phyloP scores from a whole-genome alignment of 2,113 vertebrate species.

The Trichomycterus rosablanca region DNA sequence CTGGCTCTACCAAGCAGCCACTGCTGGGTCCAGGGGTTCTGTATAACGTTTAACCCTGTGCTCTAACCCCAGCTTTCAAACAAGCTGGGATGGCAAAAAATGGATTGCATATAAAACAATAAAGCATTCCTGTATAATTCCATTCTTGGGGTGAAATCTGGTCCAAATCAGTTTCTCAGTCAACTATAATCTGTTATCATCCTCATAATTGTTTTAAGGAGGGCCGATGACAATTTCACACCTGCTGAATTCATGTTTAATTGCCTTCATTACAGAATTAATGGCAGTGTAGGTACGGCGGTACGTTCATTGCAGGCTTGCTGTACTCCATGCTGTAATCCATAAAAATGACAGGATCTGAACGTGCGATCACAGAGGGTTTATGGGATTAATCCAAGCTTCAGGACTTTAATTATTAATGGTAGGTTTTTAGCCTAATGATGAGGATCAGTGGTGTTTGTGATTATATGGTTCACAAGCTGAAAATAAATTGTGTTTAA shows the following conservation, averaged over 20 bases:
- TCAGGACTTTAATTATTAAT: neutral
- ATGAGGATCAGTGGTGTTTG: too few species aligned
- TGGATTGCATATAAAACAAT: too few species aligned
- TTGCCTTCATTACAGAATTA: neutral
- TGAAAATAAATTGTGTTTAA: too few species aligned
- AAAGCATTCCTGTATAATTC: too few species aligned
- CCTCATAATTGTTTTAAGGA: neutral
- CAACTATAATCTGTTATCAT: neutral
- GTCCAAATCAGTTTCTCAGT: neutral
- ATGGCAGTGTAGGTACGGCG: neutral
- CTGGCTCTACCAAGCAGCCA: too few species aligned
- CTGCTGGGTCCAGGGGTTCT: too few species aligned
- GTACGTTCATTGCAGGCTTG: neutral
- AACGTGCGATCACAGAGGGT: neutral
- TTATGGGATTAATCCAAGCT: neutral
- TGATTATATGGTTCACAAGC: too few species aligned
- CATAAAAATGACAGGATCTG: neutral
- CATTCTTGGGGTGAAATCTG: too few species aligned
- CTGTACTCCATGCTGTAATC: neutral
- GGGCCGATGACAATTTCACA: neutral
- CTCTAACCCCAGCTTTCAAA: too few species aligned
- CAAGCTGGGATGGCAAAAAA: too few species aligned
- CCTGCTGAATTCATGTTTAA: neutral
- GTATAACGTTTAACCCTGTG: too few species aligned
- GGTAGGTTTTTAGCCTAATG: too few species aligned